Conservation (phyloP, 2,113 vertebrate species). For the Baryphthengus martii region DNA sequence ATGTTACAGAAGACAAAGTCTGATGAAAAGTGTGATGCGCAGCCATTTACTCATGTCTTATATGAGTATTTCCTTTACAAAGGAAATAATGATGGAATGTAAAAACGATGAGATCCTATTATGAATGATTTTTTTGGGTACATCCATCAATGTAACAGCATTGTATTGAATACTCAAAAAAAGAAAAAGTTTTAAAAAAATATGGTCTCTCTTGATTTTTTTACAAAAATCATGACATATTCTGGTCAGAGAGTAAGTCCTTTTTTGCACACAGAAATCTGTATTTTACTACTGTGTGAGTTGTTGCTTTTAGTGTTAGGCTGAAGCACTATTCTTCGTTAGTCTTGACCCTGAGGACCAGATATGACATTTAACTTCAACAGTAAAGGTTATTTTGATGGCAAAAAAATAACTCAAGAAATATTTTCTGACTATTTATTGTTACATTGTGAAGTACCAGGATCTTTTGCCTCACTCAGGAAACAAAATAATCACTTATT, state of each 20-base stretch:
- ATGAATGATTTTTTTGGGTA: constrained; percentile 6
- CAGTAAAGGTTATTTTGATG: neutral
- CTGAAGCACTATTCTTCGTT: neutral
- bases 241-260: neutral
- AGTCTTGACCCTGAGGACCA: neutral
- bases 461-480: neutral
- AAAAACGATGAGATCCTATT: constrained; percentile 2
- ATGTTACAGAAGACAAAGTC: constrained; percentile 56
- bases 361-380: neutral
- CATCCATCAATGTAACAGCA: neutral
- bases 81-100: constrained; percentile 23
- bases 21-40: constrained; percentile 19
- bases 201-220: neutral
- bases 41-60: constrained; percentile 46
- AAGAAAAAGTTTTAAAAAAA: neutral
- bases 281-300: neutral
- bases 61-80: constrained; percentile 47
- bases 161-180: neutral
- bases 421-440: neutral
- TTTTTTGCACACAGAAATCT: neutral
- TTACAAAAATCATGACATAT: neutral
- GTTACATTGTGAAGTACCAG: neutral
- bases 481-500: neutral
- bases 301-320: neutral
- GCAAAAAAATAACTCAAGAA: neutral